A percentile compares a stretch with the other conserved stretches of the same genome.
Conservation (phyloP, 2,888 invertebrate genomes). For the Drosophila multiciliata region DNA sequence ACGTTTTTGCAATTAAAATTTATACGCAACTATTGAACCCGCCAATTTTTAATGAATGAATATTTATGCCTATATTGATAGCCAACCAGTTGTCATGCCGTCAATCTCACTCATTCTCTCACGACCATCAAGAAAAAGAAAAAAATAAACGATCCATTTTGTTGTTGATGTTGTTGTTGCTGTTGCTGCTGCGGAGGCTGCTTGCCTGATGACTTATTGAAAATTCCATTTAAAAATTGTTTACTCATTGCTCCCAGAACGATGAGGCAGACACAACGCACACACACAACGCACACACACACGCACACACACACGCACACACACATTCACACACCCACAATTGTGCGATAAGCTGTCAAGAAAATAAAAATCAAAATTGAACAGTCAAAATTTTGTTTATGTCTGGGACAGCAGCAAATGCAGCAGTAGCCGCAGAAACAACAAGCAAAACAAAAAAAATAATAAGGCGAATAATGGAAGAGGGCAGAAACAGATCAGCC, state of each 20-base stretch:
- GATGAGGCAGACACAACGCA: conserved; percentile 50
- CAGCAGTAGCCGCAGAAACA: conserved; percentile 36
- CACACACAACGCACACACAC: conserved; percentile 11
- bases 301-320: conserved; percentile 41
- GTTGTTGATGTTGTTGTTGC: not conserved
- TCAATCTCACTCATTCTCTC: conserved; percentile 57
- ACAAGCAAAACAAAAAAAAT: conserved; percentile 53
- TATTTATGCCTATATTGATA: conserved; percentile 49
- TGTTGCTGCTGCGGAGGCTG: conserved; percentile 36
- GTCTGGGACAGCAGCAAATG: conserved; percentile 55
- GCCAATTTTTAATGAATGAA: conserved; percentile 67
- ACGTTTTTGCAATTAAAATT: conserved; percentile 83
- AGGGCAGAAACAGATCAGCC: conserved; percentile 21
- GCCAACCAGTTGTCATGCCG: conserved; percentile 36
- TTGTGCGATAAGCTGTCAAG: conserved; percentile 64
- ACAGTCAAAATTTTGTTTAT: conserved; percentile 70
- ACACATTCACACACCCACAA: conserved; percentile 41
- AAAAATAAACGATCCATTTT: conserved; percentile 24
- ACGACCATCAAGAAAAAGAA: conserved; percentile 34
- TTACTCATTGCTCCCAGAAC: conserved; percentile 78
- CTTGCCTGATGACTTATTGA: conserved; percentile 77
- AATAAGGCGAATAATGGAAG: conserved; percentile 12
- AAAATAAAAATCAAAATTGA: conserved; percentile 67
- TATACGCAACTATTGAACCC: conserved; percentile 78
- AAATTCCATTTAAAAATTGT: conserved; percentile 79